phyloP scores from a whole-genome alignment of 1,140 invertebrate genomes.

The Bombus polaris region DNA sequence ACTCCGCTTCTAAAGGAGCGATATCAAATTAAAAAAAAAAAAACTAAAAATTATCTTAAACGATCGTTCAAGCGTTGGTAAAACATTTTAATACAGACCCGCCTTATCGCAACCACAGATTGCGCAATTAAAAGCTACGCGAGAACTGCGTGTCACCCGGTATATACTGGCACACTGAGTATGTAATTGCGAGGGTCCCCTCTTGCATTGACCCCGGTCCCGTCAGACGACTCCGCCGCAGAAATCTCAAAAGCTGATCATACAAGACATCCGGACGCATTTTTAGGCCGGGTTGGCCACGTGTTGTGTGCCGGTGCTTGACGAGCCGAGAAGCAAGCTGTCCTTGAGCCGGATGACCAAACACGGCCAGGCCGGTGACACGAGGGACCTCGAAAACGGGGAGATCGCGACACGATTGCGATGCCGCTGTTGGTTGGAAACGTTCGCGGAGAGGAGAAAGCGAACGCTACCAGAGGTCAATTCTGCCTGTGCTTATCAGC shows the following conservation, averaged over 20 bases:
- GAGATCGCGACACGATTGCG: slow-evolving; percentile 23
- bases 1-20: no score
- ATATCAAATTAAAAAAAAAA: no score
- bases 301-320: slow-evolving; percentile 51
- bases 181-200: not conserved
- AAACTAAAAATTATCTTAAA: no score
- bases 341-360: slow-evolving; percentile 66
- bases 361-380: slow-evolving; percentile 50
- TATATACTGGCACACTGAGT: not conserved
- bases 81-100: no score
- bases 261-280: slow-evolving; percentile 33
- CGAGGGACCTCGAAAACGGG: slow-evolving; percentile 32
- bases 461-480: slow-evolving; percentile 27
- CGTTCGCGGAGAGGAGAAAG: slow-evolving; percentile 12
- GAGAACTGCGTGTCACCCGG: not conserved
- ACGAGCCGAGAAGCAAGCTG: slow-evolving; percentile 43
- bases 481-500: slow-evolving; percentile 29
- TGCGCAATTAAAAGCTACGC: no score
- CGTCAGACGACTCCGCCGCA: not conserved
- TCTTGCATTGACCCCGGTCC: not conserved
- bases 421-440: slow-evolving; percentile 13
- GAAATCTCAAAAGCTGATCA: slow-evolving; percentile 26
- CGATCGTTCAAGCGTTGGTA: no score
- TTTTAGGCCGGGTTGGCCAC: slow-evolving; percentile 50
- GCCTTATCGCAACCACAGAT: no score